Evolutionary conservation across 2,888 invertebrate genomes (phyloP), one percentile per base, ranked within the genome.

Genomic region (Ophion obscuratus): DNA sequence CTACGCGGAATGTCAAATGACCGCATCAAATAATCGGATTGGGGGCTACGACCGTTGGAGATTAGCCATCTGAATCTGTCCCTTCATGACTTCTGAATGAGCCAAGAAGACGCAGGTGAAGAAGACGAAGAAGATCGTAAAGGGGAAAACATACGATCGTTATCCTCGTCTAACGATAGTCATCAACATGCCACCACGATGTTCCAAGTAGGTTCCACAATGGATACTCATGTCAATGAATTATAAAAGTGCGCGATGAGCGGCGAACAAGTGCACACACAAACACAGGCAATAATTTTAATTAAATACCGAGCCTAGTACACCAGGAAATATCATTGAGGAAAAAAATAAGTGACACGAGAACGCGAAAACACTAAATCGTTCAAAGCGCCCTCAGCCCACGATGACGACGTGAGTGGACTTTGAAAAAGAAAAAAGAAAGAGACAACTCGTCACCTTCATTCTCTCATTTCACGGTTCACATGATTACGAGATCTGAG

Each of bases 401-500:
- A 70, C 17, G 53, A 11, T 17, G 40, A 75, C n/a, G 59, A 36
- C 59, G 36, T 14, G 53, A 64, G 53, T n/a, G 14, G 27, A 53
- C 6, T 7, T 14, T 61, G 20, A 40, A 68, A 74, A 80, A 24
- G 17, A 62, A 74, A 53, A 57, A 71, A 24, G 73, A 73, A 68
- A 64, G 73, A 64, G 66, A 73, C 62, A n/a, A 2, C 47, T 59
- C 62, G 59, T 71, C 76, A 80, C 11, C 75, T 67, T 70, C 81
- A 24, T 82, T 77, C 53, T 70, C 59, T 80, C 84, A 70, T 82
- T 64, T 70, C 82, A 31, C 44, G 81, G 76, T 68, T 82, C 80
- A 76, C 68, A 79, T 87, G 66, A 83, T 79, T 86, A 86, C 67
- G 88, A 88, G 79, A 83, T 81, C 47, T 67, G 20, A 76, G 83